Conservation (phyloP, 1,140 invertebrate species). For the Drosophila albomicans region DNA sequence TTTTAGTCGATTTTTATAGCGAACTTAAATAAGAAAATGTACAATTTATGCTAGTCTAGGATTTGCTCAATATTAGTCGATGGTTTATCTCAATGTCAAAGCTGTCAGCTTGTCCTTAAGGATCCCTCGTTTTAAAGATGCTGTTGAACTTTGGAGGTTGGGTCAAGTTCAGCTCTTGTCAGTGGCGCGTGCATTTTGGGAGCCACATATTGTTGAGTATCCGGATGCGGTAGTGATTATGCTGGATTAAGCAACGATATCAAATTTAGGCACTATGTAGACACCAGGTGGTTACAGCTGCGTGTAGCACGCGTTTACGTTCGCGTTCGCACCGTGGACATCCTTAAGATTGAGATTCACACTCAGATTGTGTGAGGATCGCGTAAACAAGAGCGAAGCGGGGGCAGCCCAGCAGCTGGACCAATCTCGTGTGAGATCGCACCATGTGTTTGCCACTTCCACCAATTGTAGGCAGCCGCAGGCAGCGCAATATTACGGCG, state of each 20-base stretch:
- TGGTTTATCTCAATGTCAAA: neutral
- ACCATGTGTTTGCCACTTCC: conserved; percentile 69
- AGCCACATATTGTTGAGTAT: conserved; percentile 22
- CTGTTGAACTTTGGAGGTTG: neutral
- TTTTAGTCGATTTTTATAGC: neutral
- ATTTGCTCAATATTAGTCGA: neutral
- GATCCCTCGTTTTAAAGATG: neutral
- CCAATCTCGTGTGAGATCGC: conserved; percentile 75
- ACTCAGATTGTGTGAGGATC: neutral
- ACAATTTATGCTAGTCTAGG: neutral
- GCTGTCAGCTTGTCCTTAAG: neutral
- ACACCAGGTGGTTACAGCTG: conserved; percentile 44
- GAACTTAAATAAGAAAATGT: neutral
- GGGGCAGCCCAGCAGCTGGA: conserved; percentile 47
- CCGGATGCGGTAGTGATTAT: conserved; percentile 13
- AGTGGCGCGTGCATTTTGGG: conserved; percentile 34
- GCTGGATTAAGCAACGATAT: conserved; percentile 37
- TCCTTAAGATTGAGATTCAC: conserved; percentile 20
- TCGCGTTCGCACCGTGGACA: neutral
- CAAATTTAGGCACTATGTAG: conserved; percentile 22
- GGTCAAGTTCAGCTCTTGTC: conserved; percentile 13
- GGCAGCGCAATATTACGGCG: conserved; percentile 16
- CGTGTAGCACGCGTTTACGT: conserved; percentile 32
- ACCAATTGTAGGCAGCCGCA: conserved; percentile 60
- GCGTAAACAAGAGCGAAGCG: conserved; percentile 28